Base-by-base conservation (phyloP, 1,140 invertebrate genomes). In the Drosophila ogumai region DNA sequence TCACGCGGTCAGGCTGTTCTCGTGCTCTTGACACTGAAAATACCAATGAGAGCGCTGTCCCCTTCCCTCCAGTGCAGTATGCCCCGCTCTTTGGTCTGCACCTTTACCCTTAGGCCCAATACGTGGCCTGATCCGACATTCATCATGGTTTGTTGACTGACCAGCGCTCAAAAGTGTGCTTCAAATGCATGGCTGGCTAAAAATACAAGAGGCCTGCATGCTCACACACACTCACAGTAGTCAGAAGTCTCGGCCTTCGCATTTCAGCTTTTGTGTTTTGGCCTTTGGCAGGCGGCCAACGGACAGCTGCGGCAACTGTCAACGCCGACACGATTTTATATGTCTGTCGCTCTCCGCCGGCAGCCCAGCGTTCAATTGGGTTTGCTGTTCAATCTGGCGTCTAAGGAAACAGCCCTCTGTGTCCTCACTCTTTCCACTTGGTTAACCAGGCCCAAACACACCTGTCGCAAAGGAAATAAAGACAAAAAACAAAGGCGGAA, bases 271-370 rank as follows among this genome's bases (percentile, higher is more conserved):
- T 36, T n/a, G 52, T 58, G 44, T 59, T 65, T 76, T 47, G 38
- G 44, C 36, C 31, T 49, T 86, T 86, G 82, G 81, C 78, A 54
- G 15, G 38, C 15, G 22, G 74, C 78, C 81, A 85, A 72, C 59
- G 40, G 63, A 67, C 79, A 78, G 64, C 60, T 85, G 81, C 81
- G 64, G 82, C 78, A 81, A 66, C 64, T 85, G 79, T 82, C 78
- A 81, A 41, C 74, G 52, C 72, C 65, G 74, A 67, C 68, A 85
- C 64, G 54, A 85, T 75, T 85, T 81, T 60, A 66, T 64, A 34
- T 79, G 55, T 63, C 28, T 43, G 8, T 54, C 22, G 10, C 10
- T 46, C 17, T 50, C 25, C 22, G 7, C 19, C 40, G 57, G 40
- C n/a, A 34, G 22, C 10, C 28, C 59, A 36, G 36, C 15, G 31